A percentile compares a stretch with the other conserved stretches of the same genome.
phyloP scores from a whole-genome alignment of 1,140 invertebrate species.

The fruit fly (Drosophila melanogaster) region Release_6_plus_ISO1_MT NT_033779.5:12474501-12475000 shows the following conservation, averaged over 20 bases:
- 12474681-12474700: constrained; percentile 35
- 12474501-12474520: constrained; percentile 32
- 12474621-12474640: constrained; percentile 2
- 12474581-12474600: neutral
- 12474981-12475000: constrained; percentile 23
- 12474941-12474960: constrained; percentile 28
- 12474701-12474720: constrained; percentile 49
- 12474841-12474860: constrained; percentile 51
- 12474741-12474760: constrained; percentile 22
- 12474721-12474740: constrained; percentile 3
- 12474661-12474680: neutral
- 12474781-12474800: constrained; percentile 33
- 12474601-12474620: constrained; percentile 7
- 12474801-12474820: constrained; percentile 33
- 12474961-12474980: constrained; percentile 30
- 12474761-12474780: constrained; percentile 43
- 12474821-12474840: constrained; percentile 9
- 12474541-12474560: constrained; percentile 27
- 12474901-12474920: constrained; percentile 7
- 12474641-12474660: constrained; percentile 7
- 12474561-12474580: neutral
- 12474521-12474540: constrained; percentile 47
- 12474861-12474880: constrained; percentile 33
- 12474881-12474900: constrained; percentile 20
- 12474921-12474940: constrained; percentile 32